Conservation (phyloP, 1,140 invertebrate genomes). For the Leguminivora glycinivorella region DNA sequence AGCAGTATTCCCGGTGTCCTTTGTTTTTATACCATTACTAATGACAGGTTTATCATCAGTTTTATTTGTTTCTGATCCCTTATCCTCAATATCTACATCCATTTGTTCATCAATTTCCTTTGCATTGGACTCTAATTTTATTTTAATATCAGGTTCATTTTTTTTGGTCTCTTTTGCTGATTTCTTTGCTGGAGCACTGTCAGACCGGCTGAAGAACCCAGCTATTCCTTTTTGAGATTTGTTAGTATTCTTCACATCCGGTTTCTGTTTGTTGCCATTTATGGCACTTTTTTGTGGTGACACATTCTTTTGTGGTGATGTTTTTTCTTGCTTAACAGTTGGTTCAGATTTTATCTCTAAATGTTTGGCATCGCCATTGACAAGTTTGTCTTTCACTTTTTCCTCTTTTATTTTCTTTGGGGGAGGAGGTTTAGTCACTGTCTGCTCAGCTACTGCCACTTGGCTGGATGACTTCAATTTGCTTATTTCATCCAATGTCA, state of each 20-base stretch:
- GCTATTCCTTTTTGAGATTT: slow-evolving; percentile 59
- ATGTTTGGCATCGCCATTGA: slow-evolving; percentile 13
- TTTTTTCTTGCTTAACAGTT: slow-evolving; percentile 39
- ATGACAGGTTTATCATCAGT: slow-evolving; percentile 30
- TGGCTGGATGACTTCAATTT: slow-evolving; percentile 56
- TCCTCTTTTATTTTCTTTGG: slow-evolving; percentile 45
- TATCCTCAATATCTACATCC: slow-evolving; percentile 33
- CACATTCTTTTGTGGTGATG: slow-evolving; percentile 43
- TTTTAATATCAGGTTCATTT: slow-evolving; percentile 31
- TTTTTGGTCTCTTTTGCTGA: slow-evolving; percentile 32
- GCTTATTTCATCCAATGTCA: slow-evolving; percentile 52
- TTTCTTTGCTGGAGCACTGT: slow-evolving; percentile 40
- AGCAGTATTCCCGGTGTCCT: background rate
- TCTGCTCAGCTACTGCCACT: slow-evolving; percentile 35
- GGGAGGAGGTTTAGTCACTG: slow-evolving; percentile 30
- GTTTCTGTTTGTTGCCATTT: slow-evolving; percentile 37
- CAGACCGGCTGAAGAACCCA: slow-evolving; percentile 63
- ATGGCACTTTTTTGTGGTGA: slow-evolving; percentile 46
- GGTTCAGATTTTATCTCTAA: slow-evolving; percentile 33
- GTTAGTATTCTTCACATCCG: slow-evolving; percentile 36
- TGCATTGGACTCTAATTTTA: slow-evolving; percentile 33
- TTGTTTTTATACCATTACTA: slow-evolving; percentile 31
- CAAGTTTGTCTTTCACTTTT: background rate
- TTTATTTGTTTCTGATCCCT: slow-evolving; percentile 24
- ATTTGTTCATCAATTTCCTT: slow-evolving; percentile 31